Evolutionary conservation across 2,797 vertebrate genomes (phyloP).

Genomic region (Myripristis jacobus): DNA sequence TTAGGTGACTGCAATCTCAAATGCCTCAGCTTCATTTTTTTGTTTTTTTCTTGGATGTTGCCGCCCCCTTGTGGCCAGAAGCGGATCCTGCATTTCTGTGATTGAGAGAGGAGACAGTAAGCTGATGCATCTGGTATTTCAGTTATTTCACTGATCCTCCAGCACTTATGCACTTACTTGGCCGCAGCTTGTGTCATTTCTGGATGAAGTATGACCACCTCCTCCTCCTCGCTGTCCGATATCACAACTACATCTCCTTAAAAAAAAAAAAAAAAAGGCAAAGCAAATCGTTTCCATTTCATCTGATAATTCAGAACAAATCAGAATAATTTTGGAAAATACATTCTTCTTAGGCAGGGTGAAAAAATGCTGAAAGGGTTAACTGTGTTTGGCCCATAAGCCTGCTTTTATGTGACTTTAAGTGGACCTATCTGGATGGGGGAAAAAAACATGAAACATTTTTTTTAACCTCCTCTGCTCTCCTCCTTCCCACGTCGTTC

Average conservation of each 20-base stretch:
- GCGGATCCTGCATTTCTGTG: constrained; percentile 59
- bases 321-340: no score
- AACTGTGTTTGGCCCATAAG: no score
- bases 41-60: constrained; percentile 79
- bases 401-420: no score
- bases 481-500: constrained; percentile 8
- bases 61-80: constrained; percentile 72
- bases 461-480: constrained; percentile 30
- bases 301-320: not conserved
- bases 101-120: not conserved
- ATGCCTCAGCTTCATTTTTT: constrained; percentile 62
- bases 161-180: constrained; percentile 37
- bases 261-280: constrained; percentile 38
- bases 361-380: no score
- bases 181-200: constrained; percentile 78
- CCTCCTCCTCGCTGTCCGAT: constrained; percentile 96
- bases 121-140: no score
- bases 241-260: constrained; percentile 87
- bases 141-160: not conserved
- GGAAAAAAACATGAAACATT: not conserved
- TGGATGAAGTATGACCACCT: constrained; percentile 90
- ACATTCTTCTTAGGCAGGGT: no score
- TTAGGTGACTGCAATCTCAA: no score
- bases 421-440: no score
- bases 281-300: not conserved